Base-by-base conservation (phyloP, 2,113 vertebrate species). In the Phoxinus phoxinus region DNA sequence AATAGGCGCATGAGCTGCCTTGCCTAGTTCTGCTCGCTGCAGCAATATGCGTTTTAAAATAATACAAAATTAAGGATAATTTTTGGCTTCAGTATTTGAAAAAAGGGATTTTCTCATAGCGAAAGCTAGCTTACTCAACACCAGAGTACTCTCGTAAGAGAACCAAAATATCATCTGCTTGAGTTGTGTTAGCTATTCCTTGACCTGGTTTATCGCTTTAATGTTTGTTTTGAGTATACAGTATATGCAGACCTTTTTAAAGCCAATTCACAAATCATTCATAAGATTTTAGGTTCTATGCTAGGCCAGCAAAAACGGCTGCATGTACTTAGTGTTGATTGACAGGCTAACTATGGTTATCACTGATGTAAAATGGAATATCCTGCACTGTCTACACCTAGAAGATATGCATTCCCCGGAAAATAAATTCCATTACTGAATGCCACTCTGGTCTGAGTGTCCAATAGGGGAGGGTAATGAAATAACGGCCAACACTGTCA, bases 401-500 rank as follows among this genome's bases (percentile, higher is more conserved):
- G 76, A 73, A 84, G 32, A 84, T 37, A 85, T 35, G 41, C 51
- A 81, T 81, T 84, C 41, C 48, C 23, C 15, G 44, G 63, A 63
- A 73, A 73, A 74, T 84, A 81, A 59, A 85, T 67, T 74, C 30
- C 69, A 84, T 84, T 87, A 80, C 44, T 1, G 41, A 73, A 35
- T 84, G 48, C 67, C 83, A 87, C 83, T 81, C 67, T 75, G 67
- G 83, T 77, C 69, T 81, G 51, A 35, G 48, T 56, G 46, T 75
- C 82, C 83, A 85, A 74, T 75, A 41, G 32, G n/a, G 23, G 41
- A 73, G 56, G 59, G 53, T 84, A 84, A 84, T 87, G 76, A 61
- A 85, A 87, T 74, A 72, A 69, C 83, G 21, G 83, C 32, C 56
- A 87, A 87, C 56, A 44, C 32, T 27, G n/a, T 69, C 61, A 78